Percentiles rank a stretch among this genome's conserved stretches.
These are phyloP conservation scores for Salvelinus fontinalis DNA, from an alignment of 2,113 vertebrate species.

Conservation along the genomic window DNA sequence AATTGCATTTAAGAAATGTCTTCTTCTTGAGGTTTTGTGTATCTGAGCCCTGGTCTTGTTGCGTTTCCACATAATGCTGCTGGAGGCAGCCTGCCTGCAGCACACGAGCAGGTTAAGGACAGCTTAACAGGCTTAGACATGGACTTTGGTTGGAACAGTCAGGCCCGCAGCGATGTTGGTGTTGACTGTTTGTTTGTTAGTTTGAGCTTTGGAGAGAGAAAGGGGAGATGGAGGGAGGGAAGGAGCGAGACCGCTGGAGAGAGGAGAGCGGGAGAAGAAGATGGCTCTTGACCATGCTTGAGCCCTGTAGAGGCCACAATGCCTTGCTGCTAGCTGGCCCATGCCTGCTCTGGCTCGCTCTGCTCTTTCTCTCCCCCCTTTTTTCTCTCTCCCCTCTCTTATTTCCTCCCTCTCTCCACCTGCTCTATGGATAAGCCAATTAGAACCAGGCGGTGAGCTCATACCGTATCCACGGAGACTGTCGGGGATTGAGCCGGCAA, in stretches of 20 bases:
- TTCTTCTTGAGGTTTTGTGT: too few species aligned
- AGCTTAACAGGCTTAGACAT: background rate
- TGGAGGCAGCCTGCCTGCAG: too few species aligned
- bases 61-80: too few species aligned
- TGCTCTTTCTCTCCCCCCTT: background rate
- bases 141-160: background rate
- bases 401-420: slow-evolving; percentile 1
- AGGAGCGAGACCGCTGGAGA: background rate
- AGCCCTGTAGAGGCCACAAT: too few species aligned
- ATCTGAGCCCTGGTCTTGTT: too few species aligned
- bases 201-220: too few species aligned
- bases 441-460: slow-evolving; percentile 41
- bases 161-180: background rate
- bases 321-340: background rate
- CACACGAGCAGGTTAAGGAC: too few species aligned
- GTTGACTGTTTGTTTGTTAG: background rate
- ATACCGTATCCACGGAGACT: slow-evolving; percentile 40
- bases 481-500: background rate
- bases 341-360: background rate
- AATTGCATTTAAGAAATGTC: too few species aligned
- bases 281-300: background rate
- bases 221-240: background rate
- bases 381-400: background rate
- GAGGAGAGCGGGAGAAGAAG: background rate
- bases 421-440: slow-evolving; percentile 31